These are phyloP conservation scores for Frieseomelitta varia DNA, from an alignment of 1,140 invertebrate genomes.

Conservation along the genomic window DNA sequence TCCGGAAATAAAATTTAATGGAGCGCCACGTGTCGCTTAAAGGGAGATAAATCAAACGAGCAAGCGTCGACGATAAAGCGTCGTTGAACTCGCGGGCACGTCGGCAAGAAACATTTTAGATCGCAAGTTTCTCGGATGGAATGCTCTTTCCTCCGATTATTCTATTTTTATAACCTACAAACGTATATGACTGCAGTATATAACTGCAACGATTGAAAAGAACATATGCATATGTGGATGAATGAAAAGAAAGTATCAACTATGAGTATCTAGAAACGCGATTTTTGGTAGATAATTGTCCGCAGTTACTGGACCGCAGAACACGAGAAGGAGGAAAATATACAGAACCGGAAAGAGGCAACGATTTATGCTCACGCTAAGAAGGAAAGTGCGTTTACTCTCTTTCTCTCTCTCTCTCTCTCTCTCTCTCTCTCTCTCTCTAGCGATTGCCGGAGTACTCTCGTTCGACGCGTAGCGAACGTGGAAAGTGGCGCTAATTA, in stretches of 20 bases:
- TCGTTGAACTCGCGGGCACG: conserved; percentile 23
- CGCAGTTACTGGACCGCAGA: neutral
- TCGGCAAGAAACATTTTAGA: neutral
- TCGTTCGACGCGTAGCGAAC: conserved; percentile 9
- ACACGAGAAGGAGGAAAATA: neutral
- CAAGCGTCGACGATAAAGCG: conserved; percentile 34
- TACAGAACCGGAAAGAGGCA: conserved; percentile 8
- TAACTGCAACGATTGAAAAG: too few species aligned
- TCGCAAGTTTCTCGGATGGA: neutral
- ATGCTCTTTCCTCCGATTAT: neutral
- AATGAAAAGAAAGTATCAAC: too few species aligned
- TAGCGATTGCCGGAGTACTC: neutral
- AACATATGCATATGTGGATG: neutral
- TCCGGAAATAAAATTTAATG: conserved; percentile 30
- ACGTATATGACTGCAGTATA: too few species aligned
- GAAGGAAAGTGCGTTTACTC: conserved; percentile 34
- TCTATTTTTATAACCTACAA: neutral
- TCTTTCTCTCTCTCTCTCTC: too few species aligned
- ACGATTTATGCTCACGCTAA: conserved; percentile 44
- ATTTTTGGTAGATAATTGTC: neutral
- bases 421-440: neutral
- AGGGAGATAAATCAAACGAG: conserved; percentile 55
- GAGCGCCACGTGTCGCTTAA: conserved; percentile 33
- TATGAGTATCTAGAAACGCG: neutral
- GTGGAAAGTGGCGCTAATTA: conserved; percentile 40